Conservation (phyloP, 2,888 invertebrate species). For the Lithophane ornitopus region DNA sequence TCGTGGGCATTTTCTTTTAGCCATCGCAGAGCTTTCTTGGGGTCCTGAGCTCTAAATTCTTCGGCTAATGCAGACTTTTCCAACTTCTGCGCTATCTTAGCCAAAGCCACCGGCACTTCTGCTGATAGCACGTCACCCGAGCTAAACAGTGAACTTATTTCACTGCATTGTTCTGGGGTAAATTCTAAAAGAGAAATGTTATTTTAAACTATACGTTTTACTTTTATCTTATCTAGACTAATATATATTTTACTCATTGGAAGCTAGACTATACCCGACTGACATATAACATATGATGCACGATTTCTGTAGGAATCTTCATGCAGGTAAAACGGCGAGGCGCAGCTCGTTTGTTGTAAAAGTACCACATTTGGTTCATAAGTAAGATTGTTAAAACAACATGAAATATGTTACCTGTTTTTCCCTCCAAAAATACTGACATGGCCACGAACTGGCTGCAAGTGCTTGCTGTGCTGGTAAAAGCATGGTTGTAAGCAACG, state of each 20-base stretch:
- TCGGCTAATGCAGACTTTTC: conserved; percentile 82
- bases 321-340: neutral
- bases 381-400: neutral
- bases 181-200: conserved; percentile 86
- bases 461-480: conserved; percentile 86
- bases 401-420: conserved; percentile 77
- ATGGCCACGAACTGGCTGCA: conserved; percentile 90
- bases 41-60: conserved; percentile 86
- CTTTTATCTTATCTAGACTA: neutral
- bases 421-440: conserved; percentile 88
- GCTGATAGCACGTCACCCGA: conserved; percentile 94
- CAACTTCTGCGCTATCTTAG: conserved; percentile 85
- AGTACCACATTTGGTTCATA: neutral
- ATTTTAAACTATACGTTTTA: neutral
- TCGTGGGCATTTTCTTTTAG: conserved; percentile 85
- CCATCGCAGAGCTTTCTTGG: conserved; percentile 91
- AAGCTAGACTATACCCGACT: neutral
- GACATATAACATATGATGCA: neutral
- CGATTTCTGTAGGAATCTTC: conserved; percentile 1
- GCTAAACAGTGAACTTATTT: conserved; percentile 92
- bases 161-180: conserved; percentile 92
- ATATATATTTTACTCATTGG: neutral
- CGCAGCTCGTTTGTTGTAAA: too few species aligned
- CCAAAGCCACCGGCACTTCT: conserved; percentile 92
- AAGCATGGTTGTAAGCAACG: conserved; percentile 81